phyloP scores from a whole-genome alignment of 53 echinoderm and acorn worm species.

The Echinarachnius parma region DNA sequence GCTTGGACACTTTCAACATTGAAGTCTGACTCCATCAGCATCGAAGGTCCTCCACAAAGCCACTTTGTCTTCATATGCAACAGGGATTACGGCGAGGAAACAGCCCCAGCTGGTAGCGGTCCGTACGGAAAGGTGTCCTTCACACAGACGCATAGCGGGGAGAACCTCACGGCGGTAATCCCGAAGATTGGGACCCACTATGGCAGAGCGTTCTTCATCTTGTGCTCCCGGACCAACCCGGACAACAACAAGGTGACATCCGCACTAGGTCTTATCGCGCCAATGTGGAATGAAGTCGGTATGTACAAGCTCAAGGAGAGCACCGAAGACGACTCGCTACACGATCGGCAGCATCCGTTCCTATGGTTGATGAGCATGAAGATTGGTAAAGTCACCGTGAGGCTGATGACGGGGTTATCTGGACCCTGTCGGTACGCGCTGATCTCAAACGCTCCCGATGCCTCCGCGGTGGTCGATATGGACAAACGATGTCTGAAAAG shows the following conservation, averaged over 20 bases:
- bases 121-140: conserved; percentile 11
- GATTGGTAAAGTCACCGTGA: conserved; percentile 18
- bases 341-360: not conserved
- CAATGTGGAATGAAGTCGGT: not conserved
- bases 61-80: conserved; percentile 32
- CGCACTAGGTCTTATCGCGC: conserved; percentile 14
- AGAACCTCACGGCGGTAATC: not conserved
- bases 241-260: not conserved
- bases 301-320: conserved; percentile 3
- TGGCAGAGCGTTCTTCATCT: conserved; percentile 20
- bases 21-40: not conserved
- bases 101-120: too few relatives aligned
- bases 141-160: conserved; percentile 15
- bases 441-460: conserved; percentile 70
- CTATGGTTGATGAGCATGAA: conserved; percentile 13
- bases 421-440: conserved; percentile 68
- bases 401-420: not conserved
- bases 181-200: conserved; percentile 36
- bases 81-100: not conserved
- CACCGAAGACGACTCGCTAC: not conserved
- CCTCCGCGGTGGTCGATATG: conserved; percentile 22
- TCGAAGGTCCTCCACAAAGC: conserved; percentile 13
- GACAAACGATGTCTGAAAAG: conserved; percentile 39
- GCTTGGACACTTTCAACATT: not conserved
- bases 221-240: conserved; percentile 17